A percentile compares a stretch with the other conserved stretches of the same genome.
Conservation (phyloP, 2,888 invertebrate genomes). For the Abrostola tripartita region DNA sequence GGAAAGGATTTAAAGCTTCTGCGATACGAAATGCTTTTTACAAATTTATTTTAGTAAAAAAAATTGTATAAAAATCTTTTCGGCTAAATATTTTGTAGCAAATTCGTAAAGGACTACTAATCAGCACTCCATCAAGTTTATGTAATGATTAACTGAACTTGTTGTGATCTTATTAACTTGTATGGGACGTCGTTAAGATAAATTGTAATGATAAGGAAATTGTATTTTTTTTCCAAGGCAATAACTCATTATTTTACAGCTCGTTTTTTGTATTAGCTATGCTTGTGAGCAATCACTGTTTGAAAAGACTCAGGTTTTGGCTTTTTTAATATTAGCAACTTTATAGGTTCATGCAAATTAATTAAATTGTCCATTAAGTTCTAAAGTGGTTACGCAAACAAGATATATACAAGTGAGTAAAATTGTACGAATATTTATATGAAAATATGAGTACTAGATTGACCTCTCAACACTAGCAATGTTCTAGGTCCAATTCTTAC, state of each 20-base stretch:
- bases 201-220: conserved; percentile 1
- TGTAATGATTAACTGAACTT: not conserved
- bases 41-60: not conserved
- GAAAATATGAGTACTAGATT: no score
- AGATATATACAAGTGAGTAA: no score
- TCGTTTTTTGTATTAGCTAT: not conserved
- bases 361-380: no score
- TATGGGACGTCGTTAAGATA: conserved; percentile 4
- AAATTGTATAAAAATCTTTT: not conserved
- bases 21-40: not conserved
- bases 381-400: no score
- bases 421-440: no score
- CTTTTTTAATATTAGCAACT: not conserved
- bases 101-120: not conserved
- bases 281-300: not conserved
- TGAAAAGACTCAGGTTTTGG: not conserved
- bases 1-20: not conserved
- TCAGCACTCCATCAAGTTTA: not conserved
- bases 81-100: not conserved
- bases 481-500: no score
- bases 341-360: not conserved
- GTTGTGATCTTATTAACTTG: not conserved
- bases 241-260: not conserved
- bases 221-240: not conserved
- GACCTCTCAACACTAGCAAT: no score